phyloP scores from a whole-genome alignment of 2,113 vertebrate species.

The Numenius arquata region DNA sequence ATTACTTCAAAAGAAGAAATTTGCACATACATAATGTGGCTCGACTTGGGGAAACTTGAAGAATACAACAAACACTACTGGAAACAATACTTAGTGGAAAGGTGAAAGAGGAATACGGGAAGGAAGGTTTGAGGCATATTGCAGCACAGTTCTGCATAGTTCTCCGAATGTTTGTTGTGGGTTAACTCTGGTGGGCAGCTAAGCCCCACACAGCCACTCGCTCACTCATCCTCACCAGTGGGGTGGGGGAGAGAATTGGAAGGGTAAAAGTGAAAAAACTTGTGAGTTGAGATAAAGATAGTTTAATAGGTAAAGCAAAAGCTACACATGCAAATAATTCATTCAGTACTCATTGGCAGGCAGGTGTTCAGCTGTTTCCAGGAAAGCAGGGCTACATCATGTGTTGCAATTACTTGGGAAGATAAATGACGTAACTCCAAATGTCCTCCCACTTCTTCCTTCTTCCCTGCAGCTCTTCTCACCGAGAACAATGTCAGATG shows the following conservation, averaged over 20 bases:
- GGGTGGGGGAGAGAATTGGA: not conserved
- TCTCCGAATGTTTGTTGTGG: not conserved
- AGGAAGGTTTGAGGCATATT: not conserved
- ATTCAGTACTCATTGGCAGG: not conserved
- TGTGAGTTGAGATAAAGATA: not conserved
- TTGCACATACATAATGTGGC: not conserved
- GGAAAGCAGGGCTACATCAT: not conserved
- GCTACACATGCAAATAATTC: rapidly evolving
- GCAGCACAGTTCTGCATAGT: not conserved
- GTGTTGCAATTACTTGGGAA: not conserved
- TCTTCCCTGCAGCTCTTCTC: not conserved
- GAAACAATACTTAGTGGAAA: not conserved
- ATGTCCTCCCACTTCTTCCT: not conserved
- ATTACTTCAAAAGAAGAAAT: not conserved
- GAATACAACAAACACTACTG: not conserved
- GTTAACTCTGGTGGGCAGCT: not conserved
- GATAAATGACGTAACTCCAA: not conserved
- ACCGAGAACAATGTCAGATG: not conserved
- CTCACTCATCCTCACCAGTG: not conserved
- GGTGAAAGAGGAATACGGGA: not conserved
- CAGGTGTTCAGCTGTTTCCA: not conserved
- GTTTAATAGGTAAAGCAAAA: not conserved
- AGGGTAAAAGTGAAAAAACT: not conserved
- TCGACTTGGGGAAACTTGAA: not conserved
- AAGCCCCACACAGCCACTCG: not conserved